Evolutionary conservation across 2,113 vertebrate genomes (phyloP).

Genomic region (Aegithalos caudatus): DNA sequence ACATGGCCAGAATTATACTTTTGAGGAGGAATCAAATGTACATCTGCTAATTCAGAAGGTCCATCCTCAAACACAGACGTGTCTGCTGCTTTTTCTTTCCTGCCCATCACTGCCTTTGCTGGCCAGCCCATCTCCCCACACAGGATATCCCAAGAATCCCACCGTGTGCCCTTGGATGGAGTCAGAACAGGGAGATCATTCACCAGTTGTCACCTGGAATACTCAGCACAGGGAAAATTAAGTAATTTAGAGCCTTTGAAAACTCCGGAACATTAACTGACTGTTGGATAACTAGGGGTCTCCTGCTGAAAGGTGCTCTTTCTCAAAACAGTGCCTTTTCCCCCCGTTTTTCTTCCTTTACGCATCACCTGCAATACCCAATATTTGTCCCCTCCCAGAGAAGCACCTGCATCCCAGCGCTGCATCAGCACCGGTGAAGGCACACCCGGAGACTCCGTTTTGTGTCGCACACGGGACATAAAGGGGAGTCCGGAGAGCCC

Average conservation of each 20-base stretch:
- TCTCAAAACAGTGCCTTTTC: fast-evolving
- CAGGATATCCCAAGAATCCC: background rate
- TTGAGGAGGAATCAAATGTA: background rate
- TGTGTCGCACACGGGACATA: background rate
- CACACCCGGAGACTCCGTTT: background rate
- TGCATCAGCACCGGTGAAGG: fast-evolving
- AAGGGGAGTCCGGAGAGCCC: background rate
- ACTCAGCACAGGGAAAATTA: fast-evolving
- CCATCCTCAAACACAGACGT: fast-evolving
- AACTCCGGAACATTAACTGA: fast-evolving
- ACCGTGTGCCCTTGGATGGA: fast-evolving
- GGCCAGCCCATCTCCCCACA: background rate
- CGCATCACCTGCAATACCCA: background rate
- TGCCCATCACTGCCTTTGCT: background rate
- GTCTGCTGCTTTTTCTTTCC: background rate
- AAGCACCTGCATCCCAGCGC: background rate
- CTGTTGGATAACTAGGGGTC: fast-evolving
- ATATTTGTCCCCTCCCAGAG: background rate
- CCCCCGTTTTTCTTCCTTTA: fast-evolving
- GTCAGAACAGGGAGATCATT: background rate
- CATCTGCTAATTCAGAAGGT: background rate
- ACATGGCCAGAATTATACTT: background rate
- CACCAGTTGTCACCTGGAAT: fast-evolving
- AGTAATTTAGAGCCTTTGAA: fast-evolving
- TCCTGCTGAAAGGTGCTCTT: background rate